These are phyloP conservation scores for Gymnarchus niloticus DNA, from an alignment of 2,113 vertebrate genomes.

Conservation along the genomic window DNA sequence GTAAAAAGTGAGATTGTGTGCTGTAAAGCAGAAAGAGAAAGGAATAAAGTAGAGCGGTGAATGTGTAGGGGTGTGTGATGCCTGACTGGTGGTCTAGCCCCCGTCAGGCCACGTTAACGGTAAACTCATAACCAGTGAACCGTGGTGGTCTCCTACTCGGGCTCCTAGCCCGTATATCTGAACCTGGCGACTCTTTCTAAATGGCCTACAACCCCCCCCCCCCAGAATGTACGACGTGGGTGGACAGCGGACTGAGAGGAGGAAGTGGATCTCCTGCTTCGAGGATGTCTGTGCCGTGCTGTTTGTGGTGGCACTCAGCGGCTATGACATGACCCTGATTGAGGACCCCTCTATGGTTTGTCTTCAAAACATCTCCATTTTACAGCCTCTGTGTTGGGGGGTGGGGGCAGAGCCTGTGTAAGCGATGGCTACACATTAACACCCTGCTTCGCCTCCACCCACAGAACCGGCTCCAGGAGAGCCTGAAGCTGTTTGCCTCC, in stretches of 20 bases:
- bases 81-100: too few species aligned
- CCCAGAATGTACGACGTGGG: conserved; percentile 62
- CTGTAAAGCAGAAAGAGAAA: too few species aligned
- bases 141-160: not conserved
- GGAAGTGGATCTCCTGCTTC: conserved; percentile 65
- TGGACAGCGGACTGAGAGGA: conserved; percentile 52
- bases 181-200: not conserved
- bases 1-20: too few species aligned
- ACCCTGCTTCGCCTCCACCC: not conserved
- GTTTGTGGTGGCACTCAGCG: conserved; percentile 60
- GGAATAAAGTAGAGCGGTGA: too few species aligned
- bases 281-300: conserved; percentile 56
- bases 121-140: too few species aligned
- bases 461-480: conserved; percentile 69
- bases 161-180: not conserved
- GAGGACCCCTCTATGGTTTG: conserved; percentile 47
- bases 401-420: too few species aligned
- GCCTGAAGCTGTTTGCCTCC: conserved; percentile 64
- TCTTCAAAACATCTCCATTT: not conserved
- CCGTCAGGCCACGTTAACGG: too few species aligned
- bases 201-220: not conserved
- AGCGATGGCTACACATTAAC: too few species aligned
- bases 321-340: conserved; percentile 50
- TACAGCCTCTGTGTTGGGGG: too few species aligned
- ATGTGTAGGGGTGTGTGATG: too few species aligned